These are phyloP conservation scores for Genyomyrus donnyi DNA, from an alignment of 2,113 vertebrate species.

Conservation along the genomic window DNA sequence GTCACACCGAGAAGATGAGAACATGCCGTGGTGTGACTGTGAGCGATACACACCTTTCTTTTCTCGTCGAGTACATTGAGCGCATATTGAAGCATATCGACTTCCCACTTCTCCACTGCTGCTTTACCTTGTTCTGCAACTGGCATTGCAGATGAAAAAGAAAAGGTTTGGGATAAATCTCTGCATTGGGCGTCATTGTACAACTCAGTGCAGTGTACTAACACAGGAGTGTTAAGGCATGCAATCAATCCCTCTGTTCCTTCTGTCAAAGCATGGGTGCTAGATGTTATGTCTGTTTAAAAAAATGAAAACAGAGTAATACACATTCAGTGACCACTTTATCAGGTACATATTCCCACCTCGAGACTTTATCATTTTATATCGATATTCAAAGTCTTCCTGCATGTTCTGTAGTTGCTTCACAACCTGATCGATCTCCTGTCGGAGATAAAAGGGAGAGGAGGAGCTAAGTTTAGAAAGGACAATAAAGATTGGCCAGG, in stretches of 20 bases:
- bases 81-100: constrained; percentile 81
- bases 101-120: constrained; percentile 74
- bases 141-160: constrained; percentile 16
- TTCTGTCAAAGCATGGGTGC: not conserved
- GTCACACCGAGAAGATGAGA: not conserved
- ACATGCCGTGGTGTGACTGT: not conserved
- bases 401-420: constrained; percentile 92
- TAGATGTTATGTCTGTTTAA: not conserved
- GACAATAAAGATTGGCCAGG: not conserved
- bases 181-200: not conserved
- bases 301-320: not conserved
- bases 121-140: constrained; percentile 70
- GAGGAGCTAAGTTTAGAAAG: not conserved
- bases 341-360: constrained; percentile 51
- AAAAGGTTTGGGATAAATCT: not conserved
- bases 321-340: not conserved
- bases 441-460: not conserved
- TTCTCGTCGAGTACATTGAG: constrained; percentile 93
- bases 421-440: constrained; percentile 91
- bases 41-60: constrained; percentile 69
- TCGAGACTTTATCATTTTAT: constrained; percentile 87
- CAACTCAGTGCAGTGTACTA: not conserved
- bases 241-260: not conserved
- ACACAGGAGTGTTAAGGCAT: not conserved
- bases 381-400: constrained; percentile 96